Base-by-base conservation (phyloP, 2,888 invertebrate genomes). In the Trachelus troglodyta region DNA sequence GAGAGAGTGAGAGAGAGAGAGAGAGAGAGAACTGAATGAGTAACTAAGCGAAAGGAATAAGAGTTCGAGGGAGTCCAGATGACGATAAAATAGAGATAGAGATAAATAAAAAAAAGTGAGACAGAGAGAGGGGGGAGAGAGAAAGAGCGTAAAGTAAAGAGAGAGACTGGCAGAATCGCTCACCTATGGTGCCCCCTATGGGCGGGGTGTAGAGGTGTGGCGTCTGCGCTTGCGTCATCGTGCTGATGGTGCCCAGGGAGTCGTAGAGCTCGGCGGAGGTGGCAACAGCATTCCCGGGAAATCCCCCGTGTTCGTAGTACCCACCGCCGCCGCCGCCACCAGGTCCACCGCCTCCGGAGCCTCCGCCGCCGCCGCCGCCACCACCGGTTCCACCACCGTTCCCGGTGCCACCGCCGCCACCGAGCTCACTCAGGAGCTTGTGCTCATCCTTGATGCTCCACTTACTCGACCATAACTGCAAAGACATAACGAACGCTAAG, bases 381-480 rank as follows among this genome's bases (percentile, higher is more conserved):
- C 92, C 84, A 81, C 84, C 90, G 78, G 88, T 89, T 77, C 87
- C 87, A 68, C 87, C 87, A 31, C 89, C 90, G 77, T 89, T 90
- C 33, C 90, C 93, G 77, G 92, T 91, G 78, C 91, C 91, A 75
- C 93, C 93, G 69, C 93, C 92, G 83, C 94, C 94, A 37, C 96
- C 96, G 74, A 97, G 93, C 91, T 97, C 97, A 75, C 96, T 96
- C 82, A 97, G 92, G 76, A 97, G 92, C 92, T 97, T 97, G 93
- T 97, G 97, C 90, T 97, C 97, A 92, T 97, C 97, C 92, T 97
- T 97, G 89, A 97, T 95, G 92, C 96, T 96, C 97, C 97, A 97
- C 93, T 97, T 97, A 82, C 95, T 94, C 83, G 97, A 96, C 94
- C 97, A 97, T 82, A 96, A 93, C 96, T 96, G 93, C 85, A 89